Evolutionary conservation across 2,113 vertebrate genomes (phyloP).

Genomic region (Crypturellus undulatus): DNA sequence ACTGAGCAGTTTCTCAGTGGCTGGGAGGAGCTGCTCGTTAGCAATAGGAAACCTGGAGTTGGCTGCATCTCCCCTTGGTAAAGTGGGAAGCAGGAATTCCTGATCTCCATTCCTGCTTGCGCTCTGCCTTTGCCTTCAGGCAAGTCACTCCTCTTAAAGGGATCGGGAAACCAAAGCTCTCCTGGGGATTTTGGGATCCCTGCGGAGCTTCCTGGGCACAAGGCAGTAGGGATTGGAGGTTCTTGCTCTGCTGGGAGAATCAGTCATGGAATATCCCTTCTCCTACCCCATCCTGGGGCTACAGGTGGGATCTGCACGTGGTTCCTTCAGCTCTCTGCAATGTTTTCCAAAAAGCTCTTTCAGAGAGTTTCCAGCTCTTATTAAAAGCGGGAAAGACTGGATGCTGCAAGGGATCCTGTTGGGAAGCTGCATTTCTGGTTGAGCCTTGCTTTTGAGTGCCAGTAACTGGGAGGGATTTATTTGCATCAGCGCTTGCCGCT

Average conservation of each 20-base stretch:
- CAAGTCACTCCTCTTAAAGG: background rate
- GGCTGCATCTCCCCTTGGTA: too few relatives aligned
- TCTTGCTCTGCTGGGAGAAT: background rate
- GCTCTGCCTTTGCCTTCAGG: background rate
- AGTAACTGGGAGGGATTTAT: background rate
- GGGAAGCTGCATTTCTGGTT: constrained; percentile 39
- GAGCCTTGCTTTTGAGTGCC: background rate
- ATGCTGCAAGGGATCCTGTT: background rate
- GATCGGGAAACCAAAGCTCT: background rate
- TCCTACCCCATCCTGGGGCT: background rate
- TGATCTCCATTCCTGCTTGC: background rate
- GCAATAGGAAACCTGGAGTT: background rate
- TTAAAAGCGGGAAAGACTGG: background rate
- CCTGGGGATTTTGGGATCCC: background rate
- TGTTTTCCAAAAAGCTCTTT: background rate
- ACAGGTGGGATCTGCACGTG: rapidly evolving
- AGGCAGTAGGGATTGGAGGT: background rate
- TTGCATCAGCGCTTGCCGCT: background rate
- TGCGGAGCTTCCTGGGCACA: background rate
- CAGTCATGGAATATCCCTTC: background rate
- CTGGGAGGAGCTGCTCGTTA: background rate
- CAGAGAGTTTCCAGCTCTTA: background rate
- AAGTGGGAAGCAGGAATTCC: background rate
- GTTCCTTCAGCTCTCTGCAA: background rate
- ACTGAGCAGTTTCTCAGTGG: background rate